Conservation (phyloP, 2,888 invertebrate species). For the Morpho deidamia region DNA sequence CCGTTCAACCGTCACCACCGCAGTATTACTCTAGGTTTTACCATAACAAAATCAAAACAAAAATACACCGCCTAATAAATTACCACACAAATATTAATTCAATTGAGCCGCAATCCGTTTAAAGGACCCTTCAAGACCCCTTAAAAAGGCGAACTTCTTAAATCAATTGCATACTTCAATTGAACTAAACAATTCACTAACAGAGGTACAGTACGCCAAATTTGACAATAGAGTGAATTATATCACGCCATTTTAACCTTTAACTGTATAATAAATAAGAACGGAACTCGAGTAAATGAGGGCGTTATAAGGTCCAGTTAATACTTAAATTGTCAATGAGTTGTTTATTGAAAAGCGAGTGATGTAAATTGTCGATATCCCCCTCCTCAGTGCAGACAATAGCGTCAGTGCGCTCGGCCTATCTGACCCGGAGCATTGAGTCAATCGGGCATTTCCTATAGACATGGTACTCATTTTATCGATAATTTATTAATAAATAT, state of each 20-base stretch:
- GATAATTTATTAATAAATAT: not conserved
- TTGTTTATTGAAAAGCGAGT: conserved; percentile 19
- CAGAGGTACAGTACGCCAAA: not conserved
- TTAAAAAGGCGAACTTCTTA: conserved; percentile 3
- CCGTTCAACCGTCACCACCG: no score
- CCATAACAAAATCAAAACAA: no score
- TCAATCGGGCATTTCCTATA: conserved; percentile 52
- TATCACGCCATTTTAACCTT: no score
- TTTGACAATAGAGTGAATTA: no score
- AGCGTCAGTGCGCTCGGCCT: conserved; percentile 23
- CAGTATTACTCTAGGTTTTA: not conserved
- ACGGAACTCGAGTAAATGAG: no score
- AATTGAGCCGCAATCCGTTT: not conserved
- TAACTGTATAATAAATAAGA: no score
- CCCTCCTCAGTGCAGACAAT: conserved; percentile 16
- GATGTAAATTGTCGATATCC: conserved; percentile 17
- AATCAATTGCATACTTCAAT: conserved; percentile 17
- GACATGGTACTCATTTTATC: conserved; percentile 24
- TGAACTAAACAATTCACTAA: conserved; percentile 9
- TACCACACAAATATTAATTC: not conserved
- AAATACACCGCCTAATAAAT: not conserved
- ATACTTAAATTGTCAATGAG: conserved; percentile 11
- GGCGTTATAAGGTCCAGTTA: not conserved
- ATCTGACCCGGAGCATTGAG: conserved; percentile 40
- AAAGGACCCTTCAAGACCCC: conserved; percentile 7